Evolutionary conservation across 2,888 invertebrate species (phyloP).

Genomic region (Pediacus dermestoides): DNA sequence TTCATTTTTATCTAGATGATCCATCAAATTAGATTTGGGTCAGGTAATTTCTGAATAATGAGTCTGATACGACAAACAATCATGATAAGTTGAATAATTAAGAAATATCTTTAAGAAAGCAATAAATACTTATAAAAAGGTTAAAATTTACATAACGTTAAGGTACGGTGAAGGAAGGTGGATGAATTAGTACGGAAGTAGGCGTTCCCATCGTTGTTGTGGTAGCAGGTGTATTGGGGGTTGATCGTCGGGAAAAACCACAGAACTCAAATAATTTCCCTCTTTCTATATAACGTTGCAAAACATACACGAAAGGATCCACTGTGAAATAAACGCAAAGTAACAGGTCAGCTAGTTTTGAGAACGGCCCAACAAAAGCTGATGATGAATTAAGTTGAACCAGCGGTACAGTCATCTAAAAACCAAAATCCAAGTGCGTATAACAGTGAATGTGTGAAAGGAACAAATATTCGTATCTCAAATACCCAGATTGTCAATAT

Average conservation of each 20-base stretch:
- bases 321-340: constrained; percentile 79
- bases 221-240: constrained; percentile 21
- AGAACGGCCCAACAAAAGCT: constrained; percentile 50
- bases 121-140: constrained; percentile 19
- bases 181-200: constrained; percentile 32
- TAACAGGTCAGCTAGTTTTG: constrained; percentile 65
- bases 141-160: constrained; percentile 28
- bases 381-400: constrained; percentile 50
- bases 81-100: constrained; percentile 16
- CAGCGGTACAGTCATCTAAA: constrained; percentile 64
- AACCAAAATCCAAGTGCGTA: constrained; percentile 7
- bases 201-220: constrained; percentile 27
- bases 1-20: constrained; percentile 24
- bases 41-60: constrained; percentile 14
- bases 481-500: constrained; percentile 5
- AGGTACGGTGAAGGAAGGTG: constrained; percentile 27
- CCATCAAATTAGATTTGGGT: constrained; percentile 30
- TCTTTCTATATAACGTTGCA: constrained; percentile 58
- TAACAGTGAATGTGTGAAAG: too few relatives aligned
- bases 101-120: constrained; percentile 23
- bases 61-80: neutral
- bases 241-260: constrained; percentile 27
- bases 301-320: constrained; percentile 79
- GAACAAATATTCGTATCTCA: constrained; percentile 2
- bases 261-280: constrained; percentile 31